These are phyloP conservation scores for Phasia obesa DNA, from an alignment of 2,888 invertebrate species.

Conservation along the genomic window DNA sequence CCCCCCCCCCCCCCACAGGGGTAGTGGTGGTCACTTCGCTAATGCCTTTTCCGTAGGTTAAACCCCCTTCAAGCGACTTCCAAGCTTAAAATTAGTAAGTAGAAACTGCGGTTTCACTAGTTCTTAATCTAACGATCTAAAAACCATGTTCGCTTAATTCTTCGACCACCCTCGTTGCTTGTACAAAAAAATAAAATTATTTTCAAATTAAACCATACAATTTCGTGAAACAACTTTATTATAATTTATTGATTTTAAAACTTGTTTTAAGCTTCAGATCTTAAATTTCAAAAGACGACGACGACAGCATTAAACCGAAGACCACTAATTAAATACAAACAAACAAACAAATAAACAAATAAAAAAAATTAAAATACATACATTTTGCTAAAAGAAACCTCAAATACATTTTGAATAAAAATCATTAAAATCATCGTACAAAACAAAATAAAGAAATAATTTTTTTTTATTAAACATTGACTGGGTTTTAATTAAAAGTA, in stretches of 20 bases:
- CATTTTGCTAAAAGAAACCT: background rate
- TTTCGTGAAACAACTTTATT: conserved; percentile 68
- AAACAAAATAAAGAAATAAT: conserved; percentile 63
- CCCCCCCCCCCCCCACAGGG: too few species aligned
- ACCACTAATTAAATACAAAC: background rate
- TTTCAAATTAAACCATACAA: conserved; percentile 62
- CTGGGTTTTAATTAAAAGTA: conserved; percentile 61
- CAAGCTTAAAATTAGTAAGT: too few species aligned
- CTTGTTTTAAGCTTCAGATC: conserved; percentile 58
- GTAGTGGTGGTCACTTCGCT: too few species aligned
- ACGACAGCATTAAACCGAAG: background rate
- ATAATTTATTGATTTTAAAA: conserved; percentile 67
- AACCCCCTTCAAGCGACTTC: too few species aligned
- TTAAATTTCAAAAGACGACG: conserved; percentile 26
- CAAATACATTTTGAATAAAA: conserved; percentile 4
- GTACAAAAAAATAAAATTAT: conserved; percentile 6
- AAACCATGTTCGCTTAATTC: background rate
- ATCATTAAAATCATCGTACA: background rate
- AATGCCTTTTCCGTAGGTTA: too few species aligned
- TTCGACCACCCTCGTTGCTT: background rate
- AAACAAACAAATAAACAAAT: conserved; percentile 12
- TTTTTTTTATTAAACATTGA: conserved; percentile 29
- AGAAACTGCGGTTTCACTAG: too few species aligned
- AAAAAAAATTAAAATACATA: background rate
- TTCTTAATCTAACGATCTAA: too few species aligned